Conservation (phyloP, 2,888 invertebrate genomes). For the Hetaerina titia region DNA sequence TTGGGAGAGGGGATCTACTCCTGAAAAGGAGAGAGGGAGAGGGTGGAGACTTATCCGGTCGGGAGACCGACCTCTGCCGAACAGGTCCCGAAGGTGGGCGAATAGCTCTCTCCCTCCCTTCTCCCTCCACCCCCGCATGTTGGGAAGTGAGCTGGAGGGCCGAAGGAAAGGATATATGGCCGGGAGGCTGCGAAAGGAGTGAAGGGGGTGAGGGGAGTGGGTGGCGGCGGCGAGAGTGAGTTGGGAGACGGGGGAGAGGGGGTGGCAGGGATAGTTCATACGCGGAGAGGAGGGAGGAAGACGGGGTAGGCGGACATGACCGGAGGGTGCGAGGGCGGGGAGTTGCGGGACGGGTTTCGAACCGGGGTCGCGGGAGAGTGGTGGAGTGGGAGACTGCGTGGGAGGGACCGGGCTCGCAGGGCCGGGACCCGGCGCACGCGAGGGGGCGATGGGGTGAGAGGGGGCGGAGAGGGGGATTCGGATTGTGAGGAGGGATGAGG, state of each 20-base stretch:
- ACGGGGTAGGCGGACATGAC: background rate
- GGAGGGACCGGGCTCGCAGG: background rate
- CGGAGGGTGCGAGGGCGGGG: background rate
- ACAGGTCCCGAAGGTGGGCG: slow-evolving; percentile 61
- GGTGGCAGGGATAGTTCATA: background rate
- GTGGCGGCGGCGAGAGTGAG: background rate
- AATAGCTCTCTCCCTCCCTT: background rate
- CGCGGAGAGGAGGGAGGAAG: background rate
- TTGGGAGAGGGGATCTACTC: background rate
- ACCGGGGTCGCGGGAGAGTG: slow-evolving; percentile 11
- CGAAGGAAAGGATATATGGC: slow-evolving; percentile 20
- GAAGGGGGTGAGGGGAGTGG: background rate
- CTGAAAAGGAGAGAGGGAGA: background rate
- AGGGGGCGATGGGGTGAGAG: background rate
- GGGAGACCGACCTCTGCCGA: slow-evolving; percentile 43
- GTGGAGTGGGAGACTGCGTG: background rate
- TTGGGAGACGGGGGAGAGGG: background rate
- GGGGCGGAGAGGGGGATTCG: background rate
- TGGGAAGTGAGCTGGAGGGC: background rate
- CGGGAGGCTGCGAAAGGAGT: background rate
- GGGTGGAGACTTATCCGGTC: slow-evolving; percentile 47
- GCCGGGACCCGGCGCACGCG: slow-evolving; percentile 1
- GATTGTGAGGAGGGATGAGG: background rate
- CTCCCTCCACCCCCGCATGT: background rate
- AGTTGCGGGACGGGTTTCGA: slow-evolving; percentile 35